Conservation (phyloP, 92 coral and sea anemone species). For the Epizoanthus scotinus region DNA sequence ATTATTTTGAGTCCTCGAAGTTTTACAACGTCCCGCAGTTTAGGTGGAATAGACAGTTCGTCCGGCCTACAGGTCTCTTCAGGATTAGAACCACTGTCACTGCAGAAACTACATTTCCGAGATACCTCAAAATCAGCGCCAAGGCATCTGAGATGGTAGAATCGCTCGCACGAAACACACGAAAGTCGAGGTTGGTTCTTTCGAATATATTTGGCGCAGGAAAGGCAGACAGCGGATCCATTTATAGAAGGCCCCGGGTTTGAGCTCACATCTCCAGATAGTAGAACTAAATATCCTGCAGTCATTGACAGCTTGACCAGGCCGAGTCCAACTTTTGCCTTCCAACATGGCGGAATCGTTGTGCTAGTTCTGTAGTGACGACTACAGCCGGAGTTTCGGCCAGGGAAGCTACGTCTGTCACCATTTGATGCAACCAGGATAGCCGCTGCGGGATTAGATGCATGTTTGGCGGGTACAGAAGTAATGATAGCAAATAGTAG, state of each 20-base stretch:
- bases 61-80: slow-evolving; percentile 17
- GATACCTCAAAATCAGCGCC: slow-evolving; percentile 35
- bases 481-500: slow-evolving; percentile 2
- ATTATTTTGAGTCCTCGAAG: slow-evolving; percentile 47
- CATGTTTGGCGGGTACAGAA: neutral
- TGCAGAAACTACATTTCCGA: slow-evolving; percentile 22
- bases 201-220: slow-evolving; percentile 28
- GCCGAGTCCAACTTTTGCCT: slow-evolving; percentile 25
- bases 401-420: slow-evolving; percentile 16
- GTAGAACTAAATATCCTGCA: slow-evolving; percentile 33
- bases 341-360: slow-evolving; percentile 41
- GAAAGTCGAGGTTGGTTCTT: slow-evolving; percentile 39
- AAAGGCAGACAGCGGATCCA: neutral
- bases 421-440: slow-evolving; percentile 20
- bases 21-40: slow-evolving; percentile 35
- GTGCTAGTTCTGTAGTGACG: slow-evolving; percentile 26
- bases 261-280: slow-evolving; percentile 35
- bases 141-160: slow-evolving; percentile 40
- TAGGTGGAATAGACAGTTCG: slow-evolving; percentile 5
- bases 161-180: slow-evolving; percentile 26
- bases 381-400: slow-evolving; percentile 26
- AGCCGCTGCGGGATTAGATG: slow-evolving; percentile 8
- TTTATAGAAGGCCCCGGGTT: slow-evolving; percentile 33
- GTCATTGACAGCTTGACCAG: slow-evolving; percentile 26
- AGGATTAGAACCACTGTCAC: neutral